Percentiles rank a stretch among this genome's conserved stretches.
Conservation (phyloP, 2,888 invertebrate species). For the Apoderus coryli region DNA sequence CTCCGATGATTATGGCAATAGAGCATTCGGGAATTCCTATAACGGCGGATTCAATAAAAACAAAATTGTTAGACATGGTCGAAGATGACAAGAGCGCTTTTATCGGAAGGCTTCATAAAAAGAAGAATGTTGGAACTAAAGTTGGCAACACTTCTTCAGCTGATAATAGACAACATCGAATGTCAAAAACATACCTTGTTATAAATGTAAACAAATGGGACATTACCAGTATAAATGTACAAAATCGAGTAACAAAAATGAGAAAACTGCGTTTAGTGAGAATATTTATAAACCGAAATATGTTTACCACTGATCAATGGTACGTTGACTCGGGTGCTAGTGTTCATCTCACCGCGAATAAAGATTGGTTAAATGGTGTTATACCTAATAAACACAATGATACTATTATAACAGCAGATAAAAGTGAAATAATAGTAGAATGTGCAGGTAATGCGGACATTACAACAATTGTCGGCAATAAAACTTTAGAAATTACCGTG, state of each 20-base stretch:
- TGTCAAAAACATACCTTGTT: slow-evolving; percentile 14
- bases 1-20: slow-evolving; percentile 20
- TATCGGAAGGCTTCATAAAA: slow-evolving; percentile 6
- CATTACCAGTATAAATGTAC: slow-evolving; percentile 12
- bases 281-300: too few relatives aligned
- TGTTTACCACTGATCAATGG: too few relatives aligned
- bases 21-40: slow-evolving; percentile 19
- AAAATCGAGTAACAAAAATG: too few relatives aligned
- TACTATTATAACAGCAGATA: slow-evolving; percentile 7
- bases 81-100: slow-evolving; percentile 10
- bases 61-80: slow-evolving; percentile 20
- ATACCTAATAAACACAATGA: too few relatives aligned
- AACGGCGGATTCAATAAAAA: slow-evolving; percentile 19
- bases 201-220: slow-evolving; percentile 16
- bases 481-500: too few relatives aligned
- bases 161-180: slow-evolving; percentile 5
- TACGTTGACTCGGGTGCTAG: slow-evolving; percentile 17
- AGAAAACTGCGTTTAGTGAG: too few relatives aligned
- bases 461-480: too few relatives aligned
- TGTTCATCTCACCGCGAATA: slow-evolving; percentile 15
- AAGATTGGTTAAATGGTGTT: slow-evolving; percentile 12
- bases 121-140: slow-evolving; percentile 2
- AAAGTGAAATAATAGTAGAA: background rate
- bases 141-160: slow-evolving; percentile 2
- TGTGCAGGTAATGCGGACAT: too few relatives aligned